Evolutionary conservation across 35 echinoderm and acorn worm species (phyloP).

Genomic region (Amphiura filiformis): DNA sequence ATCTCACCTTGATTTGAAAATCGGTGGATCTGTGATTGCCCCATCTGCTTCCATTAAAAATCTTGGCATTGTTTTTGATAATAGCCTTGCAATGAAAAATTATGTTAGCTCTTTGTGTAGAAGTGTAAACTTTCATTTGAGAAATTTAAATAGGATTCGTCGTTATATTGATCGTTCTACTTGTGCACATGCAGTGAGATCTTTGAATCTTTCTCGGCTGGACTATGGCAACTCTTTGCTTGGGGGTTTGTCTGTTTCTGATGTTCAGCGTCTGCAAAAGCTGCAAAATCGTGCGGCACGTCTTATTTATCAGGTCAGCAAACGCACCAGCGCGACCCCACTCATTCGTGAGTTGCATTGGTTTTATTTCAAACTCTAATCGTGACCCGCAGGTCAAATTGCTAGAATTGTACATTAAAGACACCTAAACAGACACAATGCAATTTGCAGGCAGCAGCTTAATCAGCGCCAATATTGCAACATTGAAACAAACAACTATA

Average conservation of each 20-base stretch:
- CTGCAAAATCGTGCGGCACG: conserved; percentile 48
- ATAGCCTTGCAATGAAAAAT: neutral
- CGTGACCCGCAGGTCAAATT: too few relatives aligned
- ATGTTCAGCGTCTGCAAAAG: neutral
- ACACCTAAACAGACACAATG: too few relatives aligned
- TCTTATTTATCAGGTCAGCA: conserved; percentile 21
- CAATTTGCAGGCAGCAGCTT: too few relatives aligned
- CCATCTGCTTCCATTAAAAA: conserved; percentile 18
- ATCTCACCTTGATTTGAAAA: neutral
- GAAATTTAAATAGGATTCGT: neutral
- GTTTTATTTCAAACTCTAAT: too few relatives aligned
- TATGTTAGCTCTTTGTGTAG: neutral
- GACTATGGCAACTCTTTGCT: too few relatives aligned
- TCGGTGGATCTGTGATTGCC: too few relatives aligned
- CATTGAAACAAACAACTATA: too few relatives aligned
- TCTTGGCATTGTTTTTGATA: neutral
- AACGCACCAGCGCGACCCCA: conserved; percentile 18
- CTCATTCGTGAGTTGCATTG: conserved; percentile 37
- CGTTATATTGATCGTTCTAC: neutral
- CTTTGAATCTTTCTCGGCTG: too few relatives aligned
- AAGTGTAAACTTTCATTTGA: neutral
- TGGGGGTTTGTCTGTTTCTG: too few relatives aligned
- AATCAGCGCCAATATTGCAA: too few relatives aligned
- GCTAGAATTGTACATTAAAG: too few relatives aligned
- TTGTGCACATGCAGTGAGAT: neutral